Base-by-base conservation (phyloP, 2,113 vertebrate species). In the Coreoperca whiteheadi region DNA sequence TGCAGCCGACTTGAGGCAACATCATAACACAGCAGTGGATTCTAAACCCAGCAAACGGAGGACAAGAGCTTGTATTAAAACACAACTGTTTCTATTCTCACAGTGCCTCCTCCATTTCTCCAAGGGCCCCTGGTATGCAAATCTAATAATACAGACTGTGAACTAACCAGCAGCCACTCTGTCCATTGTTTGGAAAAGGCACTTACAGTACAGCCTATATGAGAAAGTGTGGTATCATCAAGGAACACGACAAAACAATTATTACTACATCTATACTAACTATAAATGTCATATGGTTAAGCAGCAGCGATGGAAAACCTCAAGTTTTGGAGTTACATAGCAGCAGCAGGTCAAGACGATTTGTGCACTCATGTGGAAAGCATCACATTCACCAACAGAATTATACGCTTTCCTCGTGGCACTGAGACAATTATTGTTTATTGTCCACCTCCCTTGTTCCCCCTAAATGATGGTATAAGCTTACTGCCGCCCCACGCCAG, bases 321-420 rank as follows among this genome's bases (percentile, higher is more conserved):
- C 80, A 86, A 85, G 76, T 81, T 92, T 89, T 80, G 81, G 77
- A 85, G 83, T 79, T 82, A 73, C 81, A 87, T 80, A 67, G 87
- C 88, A 87, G 74, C 86, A 86, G 82, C 85, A 81, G 86, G 91
- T 94, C 85, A 91, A 74, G 87, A 90, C 88, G 83, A 87, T 87
- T 65, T 85, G 83, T 81, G 84, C 70, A 88, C 89, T 94, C 86
- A 91, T 92, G 93, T 91, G 93, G 91, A 91, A 92, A 93, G 91
- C 76, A 88, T 88, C 87, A 89, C 80, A 87, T 82, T 89, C 87
- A 91, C 88, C 90, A 90, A 78, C 82, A 88, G 90, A 93, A 93
- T 87, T 85, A 87, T 85, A 89, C 56, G 50, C 81, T 90, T 91
- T 88, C 84, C 87, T 90, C 75, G 68, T 91, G 91, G 89, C 90